Evolutionary conservation across 30 jellyfish, hydroid and myxozoan genomes (phyloP).

Genomic region (Calvadosia cruxmelitensis): DNA sequence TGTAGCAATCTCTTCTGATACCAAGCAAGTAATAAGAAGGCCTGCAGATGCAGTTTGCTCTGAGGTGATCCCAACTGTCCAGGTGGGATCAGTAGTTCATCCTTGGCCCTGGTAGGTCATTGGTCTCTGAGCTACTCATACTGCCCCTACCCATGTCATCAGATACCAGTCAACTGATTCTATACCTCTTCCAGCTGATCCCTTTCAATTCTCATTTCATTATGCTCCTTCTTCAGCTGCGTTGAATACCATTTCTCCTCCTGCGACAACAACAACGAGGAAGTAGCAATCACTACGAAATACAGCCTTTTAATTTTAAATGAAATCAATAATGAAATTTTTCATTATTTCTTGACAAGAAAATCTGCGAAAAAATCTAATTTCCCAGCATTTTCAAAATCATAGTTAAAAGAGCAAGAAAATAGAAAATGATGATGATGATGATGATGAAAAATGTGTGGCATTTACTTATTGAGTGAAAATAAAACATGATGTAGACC

Average conservation of each 20-base stretch:
- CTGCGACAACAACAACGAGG: constrained; percentile 2
- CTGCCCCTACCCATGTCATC: background rate
- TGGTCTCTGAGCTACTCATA: too few species aligned
- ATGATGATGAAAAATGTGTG: background rate
- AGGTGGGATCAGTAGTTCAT: background rate
- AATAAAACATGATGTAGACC: too few species aligned
- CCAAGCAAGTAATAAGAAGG: too few species aligned
- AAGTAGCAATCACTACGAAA: background rate
- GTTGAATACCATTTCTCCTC: constrained; percentile 97
- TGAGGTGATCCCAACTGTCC: background rate
- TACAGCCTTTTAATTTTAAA: background rate
- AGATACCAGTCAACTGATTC: background rate
- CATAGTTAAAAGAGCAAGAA: background rate
- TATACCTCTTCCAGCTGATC: constrained; percentile 89
- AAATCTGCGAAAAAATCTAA: too few species aligned
- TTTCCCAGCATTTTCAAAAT: background rate
- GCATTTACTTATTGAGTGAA: background rate
- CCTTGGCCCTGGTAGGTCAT: too few species aligned
- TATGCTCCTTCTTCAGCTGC: constrained; percentile 73
- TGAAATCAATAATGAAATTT: background rate
- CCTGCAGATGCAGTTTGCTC: background rate
- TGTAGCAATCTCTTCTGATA: too few species aligned
- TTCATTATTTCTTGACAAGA: background rate
- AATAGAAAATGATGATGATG: background rate
- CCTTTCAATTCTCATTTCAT: constrained; percentile 52